These are phyloP conservation scores for Leptinotarsa defecta DNA, from an alignment of 1,140 invertebrate genomes.

Conservation along the genomic window DNA sequence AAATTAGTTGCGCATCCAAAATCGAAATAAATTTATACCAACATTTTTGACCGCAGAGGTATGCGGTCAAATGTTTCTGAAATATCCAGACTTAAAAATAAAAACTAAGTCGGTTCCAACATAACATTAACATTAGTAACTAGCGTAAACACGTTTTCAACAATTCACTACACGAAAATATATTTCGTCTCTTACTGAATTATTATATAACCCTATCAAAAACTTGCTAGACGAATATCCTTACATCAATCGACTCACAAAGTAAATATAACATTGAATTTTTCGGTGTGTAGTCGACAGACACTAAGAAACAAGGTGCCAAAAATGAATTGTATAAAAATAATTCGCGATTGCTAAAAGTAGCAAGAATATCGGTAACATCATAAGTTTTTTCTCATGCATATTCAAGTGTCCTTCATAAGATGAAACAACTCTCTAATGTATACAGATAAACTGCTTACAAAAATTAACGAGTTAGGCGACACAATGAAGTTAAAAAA, in stretches of 20 bases:
- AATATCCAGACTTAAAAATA: constrained; percentile 2
- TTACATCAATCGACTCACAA: not conserved
- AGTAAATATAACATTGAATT: not conserved
- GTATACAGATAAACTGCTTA: too few species aligned
- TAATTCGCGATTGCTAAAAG: too few species aligned
- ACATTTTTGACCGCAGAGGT: not conserved
- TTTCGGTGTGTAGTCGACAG: too few species aligned
- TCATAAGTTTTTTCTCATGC: too few species aligned
- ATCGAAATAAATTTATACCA: not conserved
- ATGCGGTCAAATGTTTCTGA: not conserved
- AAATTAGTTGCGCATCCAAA: not conserved
- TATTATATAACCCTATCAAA: not conserved
- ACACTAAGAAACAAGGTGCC: too few species aligned
- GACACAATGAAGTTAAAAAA: too few species aligned
- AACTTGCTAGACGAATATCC: too few species aligned
- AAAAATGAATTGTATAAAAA: too few species aligned
- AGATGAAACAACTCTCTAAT: too few species aligned
- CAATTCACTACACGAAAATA: not conserved
- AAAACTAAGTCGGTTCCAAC: not conserved
- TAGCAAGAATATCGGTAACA: too few species aligned
- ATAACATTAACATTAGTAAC: not conserved
- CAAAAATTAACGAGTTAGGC: too few species aligned
- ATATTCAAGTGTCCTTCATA: too few species aligned
- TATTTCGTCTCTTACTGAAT: not conserved
- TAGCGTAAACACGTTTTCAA: not conserved